phyloP scores from a whole-genome alignment of 30 jellyfish, hydroid and myxozoan genomes.

The Mastigias papua region DNA sequence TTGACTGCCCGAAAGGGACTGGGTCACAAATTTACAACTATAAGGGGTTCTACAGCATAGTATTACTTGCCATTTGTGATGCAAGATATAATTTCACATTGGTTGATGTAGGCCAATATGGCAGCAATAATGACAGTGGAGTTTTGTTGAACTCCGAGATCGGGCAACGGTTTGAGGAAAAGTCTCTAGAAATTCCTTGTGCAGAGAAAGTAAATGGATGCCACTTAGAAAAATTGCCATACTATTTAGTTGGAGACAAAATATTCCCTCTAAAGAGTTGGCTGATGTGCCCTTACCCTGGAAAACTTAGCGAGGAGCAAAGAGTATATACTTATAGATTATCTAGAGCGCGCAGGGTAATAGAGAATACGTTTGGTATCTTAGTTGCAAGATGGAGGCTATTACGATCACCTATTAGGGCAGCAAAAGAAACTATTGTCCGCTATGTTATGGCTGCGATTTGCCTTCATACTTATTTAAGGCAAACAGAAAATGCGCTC shows the following conservation, averaged over 20 bases:
- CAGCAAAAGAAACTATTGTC: constrained; percentile 8
- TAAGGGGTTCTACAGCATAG: constrained; percentile 60
- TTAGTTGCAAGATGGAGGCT: constrained; percentile 40
- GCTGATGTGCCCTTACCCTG: constrained; percentile 62
- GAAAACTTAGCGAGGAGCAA: constrained; percentile 39
- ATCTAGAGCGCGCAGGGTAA: constrained; percentile 28
- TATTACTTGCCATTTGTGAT: constrained; percentile 75
- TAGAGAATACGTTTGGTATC: constrained; percentile 54
- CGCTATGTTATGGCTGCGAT: constrained; percentile 22
- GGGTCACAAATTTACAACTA: constrained; percentile 48
- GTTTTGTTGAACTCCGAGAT: constrained; percentile 46
- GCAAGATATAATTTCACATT: constrained; percentile 58
- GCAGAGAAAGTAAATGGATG: constrained; percentile 16
- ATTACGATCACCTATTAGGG: constrained; percentile 43
- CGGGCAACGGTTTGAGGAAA: constrained; percentile 48
- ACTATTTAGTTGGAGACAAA: constrained; percentile 66
- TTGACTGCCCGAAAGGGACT: constrained; percentile 58
- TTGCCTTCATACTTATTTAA: constrained; percentile 53
- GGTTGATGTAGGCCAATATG: constrained; percentile 58
- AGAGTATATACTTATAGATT: constrained; percentile 46
- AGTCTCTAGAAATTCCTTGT: constrained; percentile 14
- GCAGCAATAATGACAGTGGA: constrained; percentile 64
- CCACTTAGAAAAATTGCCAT: constrained; percentile 29
- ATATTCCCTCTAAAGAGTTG: constrained; percentile 55
- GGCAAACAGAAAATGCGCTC: constrained; percentile 65